Evolutionary conservation across 2,113 vertebrate genomes (phyloP), one percentile per base, ranked within the genome.

Genomic region (Rynchops niger): DNA sequence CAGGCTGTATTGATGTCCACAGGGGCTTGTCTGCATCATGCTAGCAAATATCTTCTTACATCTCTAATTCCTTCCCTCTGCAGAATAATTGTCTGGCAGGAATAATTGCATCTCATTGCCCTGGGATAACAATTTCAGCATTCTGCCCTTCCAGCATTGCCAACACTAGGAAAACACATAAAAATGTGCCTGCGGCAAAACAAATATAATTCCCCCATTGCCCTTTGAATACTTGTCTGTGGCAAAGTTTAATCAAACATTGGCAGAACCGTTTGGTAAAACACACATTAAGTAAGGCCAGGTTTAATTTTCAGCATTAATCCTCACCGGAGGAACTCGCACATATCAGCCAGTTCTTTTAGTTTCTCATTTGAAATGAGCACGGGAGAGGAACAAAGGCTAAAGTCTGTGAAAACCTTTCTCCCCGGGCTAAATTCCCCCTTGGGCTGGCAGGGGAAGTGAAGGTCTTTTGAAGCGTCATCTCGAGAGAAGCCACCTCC

Each of bases 111-210:
- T 58, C 83, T 61, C 88, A 38, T n/a, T 82, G 83, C 59, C 66
- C 69, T 66, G 30, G 67, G 72, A 21, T 76, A 89, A 56, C 18
- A n/a, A 14, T 55, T 53, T 58, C 91, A 91, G 70, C n/a, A 66
- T 66, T 94, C 91, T 86, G 86, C 63, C 82, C 91, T 91, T 61
- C 40, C 78, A 85, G 62, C 3, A 0, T 32, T 87, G 70, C 80
- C 72, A 63, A 42, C 27, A 2, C 38, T 23, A 40, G 78, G 71
- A 80, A 88, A 91, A 91, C 91, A 66, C 4, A 4, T 71, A 43
- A 86, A 95, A 96, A 85, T 65, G 45, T 36, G 40, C 83, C 83
- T 82, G 66, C 70, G 85, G 91, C 86, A 94, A 77, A 93, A 80
- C 84, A 91, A 88, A 77, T 87, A 63, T 2, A 27, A 49, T 27